Base-by-base conservation (phyloP, 2,113 vertebrate species). In the Psephotus haematonotus region DNA sequence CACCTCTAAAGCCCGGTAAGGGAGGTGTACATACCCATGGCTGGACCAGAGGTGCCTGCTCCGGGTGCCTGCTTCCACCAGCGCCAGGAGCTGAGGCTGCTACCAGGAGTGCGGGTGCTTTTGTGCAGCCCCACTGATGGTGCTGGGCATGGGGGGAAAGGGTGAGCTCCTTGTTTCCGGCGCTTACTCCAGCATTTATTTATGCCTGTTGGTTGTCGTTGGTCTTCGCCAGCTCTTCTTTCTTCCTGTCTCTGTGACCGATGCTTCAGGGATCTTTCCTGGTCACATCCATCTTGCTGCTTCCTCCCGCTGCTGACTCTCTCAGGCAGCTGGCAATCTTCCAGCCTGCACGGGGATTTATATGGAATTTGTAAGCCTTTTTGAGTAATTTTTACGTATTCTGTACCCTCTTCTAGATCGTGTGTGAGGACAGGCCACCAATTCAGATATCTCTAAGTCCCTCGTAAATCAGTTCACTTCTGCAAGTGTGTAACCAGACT, bases 241-340 rank as follows among this genome's bases (percentile, higher is more conserved):
- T 81, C 60, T 71, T 94, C 39, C 41, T 31, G 3, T 82, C 49
- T 79, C 41, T 0, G 0, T 82, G 72, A 83, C 47, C 78, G 70
- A 87, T 89, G 78, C 49, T 92, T 68, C 0, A 1, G 33, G 84
- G 87, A 82, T 78, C 86, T 83, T 88, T 84, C 72, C 72, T 82
- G 62, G 25, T 84, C 89, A 44, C 77, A 75, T 95, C 90, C 71
- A 41, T 94, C 91, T 91, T 68, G 41, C 82, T 69, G 86, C 72
- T 83, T 76, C 80, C 72, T 94, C 72, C 93, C 0, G 1, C 88
- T 80, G 47, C 49, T 2, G 68, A 33, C 49, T 85, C 55, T 57
- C n/a, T 57, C 68, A 18, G 64, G 52, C 82, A 82, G 64, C 50
- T 96, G 95, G 95, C 43, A 0, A 0, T 41, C 52, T 75, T 85